Percentiles rank a stretch among this genome's conserved stretches.
Evolutionary conservation across 2,888 invertebrate species (phyloP).

Genomic region (Helleia helle): DNA sequence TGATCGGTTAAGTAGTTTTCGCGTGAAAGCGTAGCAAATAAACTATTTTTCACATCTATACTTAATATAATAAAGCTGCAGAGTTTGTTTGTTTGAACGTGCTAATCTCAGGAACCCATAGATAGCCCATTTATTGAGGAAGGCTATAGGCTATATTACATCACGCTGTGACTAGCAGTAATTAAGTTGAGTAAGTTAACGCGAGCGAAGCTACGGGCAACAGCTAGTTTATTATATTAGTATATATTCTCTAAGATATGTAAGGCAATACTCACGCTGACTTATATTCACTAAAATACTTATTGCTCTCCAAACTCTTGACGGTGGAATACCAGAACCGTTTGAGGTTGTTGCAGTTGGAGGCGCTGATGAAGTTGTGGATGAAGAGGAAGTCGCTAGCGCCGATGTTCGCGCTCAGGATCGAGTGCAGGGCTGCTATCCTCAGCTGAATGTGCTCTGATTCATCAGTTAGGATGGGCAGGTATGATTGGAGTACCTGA

Average conservation of each 20-base stretch:
- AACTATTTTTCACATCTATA: too few species aligned
- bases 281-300: conserved; percentile 77
- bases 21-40: too few species aligned
- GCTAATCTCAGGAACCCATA: too few species aligned
- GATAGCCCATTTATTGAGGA: too few species aligned
- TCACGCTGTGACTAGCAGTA: too few species aligned
- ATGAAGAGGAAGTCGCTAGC: conserved; percentile 79
- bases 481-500: conserved; percentile 65
- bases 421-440: conserved; percentile 77
- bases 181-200: too few species aligned
- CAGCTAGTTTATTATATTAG: too few species aligned
- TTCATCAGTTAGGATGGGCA: conserved; percentile 80
- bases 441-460: conserved; percentile 79
- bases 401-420: conserved; percentile 77
- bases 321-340: conserved; percentile 82
- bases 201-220: too few species aligned
- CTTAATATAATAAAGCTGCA: too few species aligned
- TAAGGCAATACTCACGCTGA: conserved; percentile 72
- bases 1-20: too few species aligned
- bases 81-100: too few species aligned
- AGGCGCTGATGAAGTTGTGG: conserved; percentile 78
- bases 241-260: neutral
- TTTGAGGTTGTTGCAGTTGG: conserved; percentile 76
- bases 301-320: conserved; percentile 77
- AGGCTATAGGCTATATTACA: too few species aligned